phyloP scores from a whole-genome alignment of 2,113 vertebrate genomes.

The Serinus canaria region DNA sequence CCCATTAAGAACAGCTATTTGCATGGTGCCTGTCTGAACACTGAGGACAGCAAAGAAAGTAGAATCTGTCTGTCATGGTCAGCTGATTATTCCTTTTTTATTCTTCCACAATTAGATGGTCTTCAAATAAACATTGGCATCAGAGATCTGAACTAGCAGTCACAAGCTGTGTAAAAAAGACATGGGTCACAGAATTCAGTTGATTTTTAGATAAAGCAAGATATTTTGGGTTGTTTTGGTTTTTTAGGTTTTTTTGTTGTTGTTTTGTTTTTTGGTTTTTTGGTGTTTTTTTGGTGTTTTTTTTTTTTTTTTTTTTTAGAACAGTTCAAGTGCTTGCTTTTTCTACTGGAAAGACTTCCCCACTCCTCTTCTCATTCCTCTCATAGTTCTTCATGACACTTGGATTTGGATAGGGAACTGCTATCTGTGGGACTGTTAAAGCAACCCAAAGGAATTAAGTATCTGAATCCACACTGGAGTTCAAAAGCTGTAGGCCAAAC shows the following conservation, averaged over 20 bases:
- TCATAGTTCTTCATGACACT: background rate
- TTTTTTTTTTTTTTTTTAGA: background rate
- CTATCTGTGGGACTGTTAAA: background rate
- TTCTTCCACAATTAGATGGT: background rate
- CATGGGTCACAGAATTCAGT: background rate
- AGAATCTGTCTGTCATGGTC: background rate
- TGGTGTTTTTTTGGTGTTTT: no score
- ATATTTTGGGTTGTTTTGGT: no score
- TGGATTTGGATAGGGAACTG: background rate
- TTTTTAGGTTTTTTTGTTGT: no score
- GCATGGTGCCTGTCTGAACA: background rate
- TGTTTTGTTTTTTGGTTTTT: no score
- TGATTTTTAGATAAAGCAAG: background rate
- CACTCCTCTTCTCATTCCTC: background rate
- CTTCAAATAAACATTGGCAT: background rate
- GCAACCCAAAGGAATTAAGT: background rate
- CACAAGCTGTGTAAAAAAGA: background rate
- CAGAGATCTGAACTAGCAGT: background rate
- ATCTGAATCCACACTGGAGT: background rate
- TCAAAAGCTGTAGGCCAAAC: background rate
- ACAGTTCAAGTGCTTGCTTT: background rate
- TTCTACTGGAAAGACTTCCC: background rate
- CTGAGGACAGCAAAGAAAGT: background rate
- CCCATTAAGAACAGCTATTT: constrained; percentile 28
- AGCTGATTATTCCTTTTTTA: background rate